phyloP scores from a whole-genome alignment of 2,113 vertebrate genomes.

The Leptocoma aspasia region DNA sequence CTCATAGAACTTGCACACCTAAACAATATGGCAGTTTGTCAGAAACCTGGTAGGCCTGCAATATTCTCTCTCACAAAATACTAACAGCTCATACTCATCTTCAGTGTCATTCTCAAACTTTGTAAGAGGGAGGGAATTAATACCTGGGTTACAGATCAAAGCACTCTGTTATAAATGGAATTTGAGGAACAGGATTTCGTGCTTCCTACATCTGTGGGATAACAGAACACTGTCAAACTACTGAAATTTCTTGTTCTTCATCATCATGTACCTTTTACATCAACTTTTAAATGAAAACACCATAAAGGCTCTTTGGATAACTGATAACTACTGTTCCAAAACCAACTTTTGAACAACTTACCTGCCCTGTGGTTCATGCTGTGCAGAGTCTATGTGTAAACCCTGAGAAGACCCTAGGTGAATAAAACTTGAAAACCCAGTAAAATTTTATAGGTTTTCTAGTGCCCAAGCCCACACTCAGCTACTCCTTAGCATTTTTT shows the following conservation, averaged over 20 bases:
- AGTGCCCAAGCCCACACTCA: not conserved
- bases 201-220: not conserved
- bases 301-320: not conserved
- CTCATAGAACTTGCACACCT: not conserved
- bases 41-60: not conserved
- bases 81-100: not conserved
- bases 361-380: not conserved
- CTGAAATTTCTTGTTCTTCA: not conserved
- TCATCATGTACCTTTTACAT: not conserved
- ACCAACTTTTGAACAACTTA: not conserved
- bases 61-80: not conserved
- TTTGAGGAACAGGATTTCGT: not conserved
- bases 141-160: not conserved
- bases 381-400: accelerated
- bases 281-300: not conserved
- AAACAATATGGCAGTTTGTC: not conserved
- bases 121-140: not conserved
- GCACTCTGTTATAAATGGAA: not conserved
- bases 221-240: not conserved
- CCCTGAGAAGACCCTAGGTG: not conserved
- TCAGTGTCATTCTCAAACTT: not conserved
- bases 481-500: not conserved
- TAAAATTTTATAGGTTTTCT: not conserved
- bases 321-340: not conserved
- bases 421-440: not conserved